These are phyloP conservation scores for Rugalucina vietnamica DNA, from an alignment of 2,888 invertebrate genomes.

Conservation along the genomic window DNA sequence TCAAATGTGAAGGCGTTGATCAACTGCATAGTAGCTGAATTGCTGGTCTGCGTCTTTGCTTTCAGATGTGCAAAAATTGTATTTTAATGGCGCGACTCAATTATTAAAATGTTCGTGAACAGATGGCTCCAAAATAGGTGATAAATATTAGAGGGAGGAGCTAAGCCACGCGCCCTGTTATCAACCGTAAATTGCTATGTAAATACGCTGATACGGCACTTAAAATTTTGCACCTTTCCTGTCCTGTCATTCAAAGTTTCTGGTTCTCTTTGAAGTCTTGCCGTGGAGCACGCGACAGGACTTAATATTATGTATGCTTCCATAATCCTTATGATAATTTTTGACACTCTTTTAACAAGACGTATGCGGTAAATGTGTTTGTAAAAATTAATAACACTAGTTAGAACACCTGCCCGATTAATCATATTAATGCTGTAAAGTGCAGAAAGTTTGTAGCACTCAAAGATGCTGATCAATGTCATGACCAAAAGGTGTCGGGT, in stretches of 20 bases:
- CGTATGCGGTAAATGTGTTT: slow-evolving; percentile 53
- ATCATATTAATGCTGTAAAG: too few species aligned
- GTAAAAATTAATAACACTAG: slow-evolving; percentile 7
- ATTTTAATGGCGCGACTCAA: too few species aligned
- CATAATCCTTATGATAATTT: slow-evolving; percentile 57
- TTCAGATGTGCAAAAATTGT: too few species aligned
- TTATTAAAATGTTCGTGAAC: slow-evolving; percentile 28
- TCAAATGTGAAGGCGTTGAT: too few species aligned
- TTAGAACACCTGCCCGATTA: slow-evolving; percentile 54
- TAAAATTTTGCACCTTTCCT: slow-evolving; percentile 12
- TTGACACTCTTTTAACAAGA: slow-evolving; percentile 36
- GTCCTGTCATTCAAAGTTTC: not conserved
- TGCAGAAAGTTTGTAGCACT: too few species aligned
- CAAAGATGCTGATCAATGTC: too few species aligned
- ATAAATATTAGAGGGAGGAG: slow-evolving; percentile 41
- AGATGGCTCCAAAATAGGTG: slow-evolving; percentile 37
- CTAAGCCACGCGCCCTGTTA: slow-evolving; percentile 38
- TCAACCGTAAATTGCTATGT: not conserved
- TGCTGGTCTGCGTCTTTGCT: too few species aligned
- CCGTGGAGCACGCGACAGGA: slow-evolving; percentile 47
- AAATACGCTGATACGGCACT: slow-evolving; percentile 8
- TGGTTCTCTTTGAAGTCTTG: slow-evolving; percentile 37
- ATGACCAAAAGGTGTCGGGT: too few species aligned
- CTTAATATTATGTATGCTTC: slow-evolving; percentile 53
- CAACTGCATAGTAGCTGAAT: too few species aligned